These are phyloP conservation scores for Clinocottus analis DNA, from an alignment of 2,113 vertebrate genomes.

Conservation along the genomic window DNA sequence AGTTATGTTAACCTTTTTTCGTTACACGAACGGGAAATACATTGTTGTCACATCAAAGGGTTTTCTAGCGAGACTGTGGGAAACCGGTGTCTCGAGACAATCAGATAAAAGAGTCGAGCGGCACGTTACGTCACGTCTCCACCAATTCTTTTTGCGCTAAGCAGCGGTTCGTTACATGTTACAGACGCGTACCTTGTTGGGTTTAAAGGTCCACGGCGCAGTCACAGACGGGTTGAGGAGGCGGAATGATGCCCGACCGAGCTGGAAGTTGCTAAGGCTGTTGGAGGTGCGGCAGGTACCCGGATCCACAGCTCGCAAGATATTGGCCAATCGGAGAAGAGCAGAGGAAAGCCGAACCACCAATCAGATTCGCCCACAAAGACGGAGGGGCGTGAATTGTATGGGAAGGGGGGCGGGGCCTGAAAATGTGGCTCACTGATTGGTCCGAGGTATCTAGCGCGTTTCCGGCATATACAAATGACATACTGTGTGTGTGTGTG, in stretches of 20 bases:
- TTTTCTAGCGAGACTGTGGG: not conserved
- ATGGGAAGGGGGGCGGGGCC: not conserved
- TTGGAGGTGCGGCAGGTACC: not conserved
- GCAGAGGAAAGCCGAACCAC: accelerated
- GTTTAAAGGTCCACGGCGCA: slow-evolving; percentile 6
- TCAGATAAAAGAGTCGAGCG: no score
- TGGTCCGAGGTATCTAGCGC: not conserved
- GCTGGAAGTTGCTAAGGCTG: not conserved
- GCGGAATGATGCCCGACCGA: not conserved
- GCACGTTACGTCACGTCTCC: not conserved
- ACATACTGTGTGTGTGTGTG: no score
- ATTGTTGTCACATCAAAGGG: not conserved
- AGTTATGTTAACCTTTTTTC: no score
- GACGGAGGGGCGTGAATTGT: not conserved
- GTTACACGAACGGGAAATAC: not conserved
- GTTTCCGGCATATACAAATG: not conserved
- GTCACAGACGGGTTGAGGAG: not conserved
- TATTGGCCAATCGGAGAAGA: slow-evolving; percentile 56
- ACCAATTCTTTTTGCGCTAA: no score
- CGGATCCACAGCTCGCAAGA: not conserved
- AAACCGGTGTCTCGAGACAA: not conserved
- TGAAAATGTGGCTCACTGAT: not conserved
- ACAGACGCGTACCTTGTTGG: slow-evolving; percentile 33
- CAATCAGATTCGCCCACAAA: slow-evolving; percentile 57
- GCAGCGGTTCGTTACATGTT: no score